Conservation (phyloP, 2,113 vertebrate species). For the Nannobrachium achirus region DNA sequence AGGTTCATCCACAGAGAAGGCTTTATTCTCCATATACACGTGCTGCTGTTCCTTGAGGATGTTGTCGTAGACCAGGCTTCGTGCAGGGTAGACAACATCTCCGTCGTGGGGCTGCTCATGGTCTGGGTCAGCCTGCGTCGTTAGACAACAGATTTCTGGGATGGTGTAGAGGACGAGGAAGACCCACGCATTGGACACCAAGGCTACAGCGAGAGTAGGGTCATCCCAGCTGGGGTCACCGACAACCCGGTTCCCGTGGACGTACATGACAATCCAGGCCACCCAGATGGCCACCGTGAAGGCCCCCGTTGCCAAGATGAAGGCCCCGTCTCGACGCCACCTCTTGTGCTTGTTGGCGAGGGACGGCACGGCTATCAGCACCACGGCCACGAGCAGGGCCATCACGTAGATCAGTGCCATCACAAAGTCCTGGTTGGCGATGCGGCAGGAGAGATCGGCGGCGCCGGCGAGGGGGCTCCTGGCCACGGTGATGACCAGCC, state of each 20-base stretch:
- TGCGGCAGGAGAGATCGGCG: slow-evolving; percentile 70
- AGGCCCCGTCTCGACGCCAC: slow-evolving; percentile 83
- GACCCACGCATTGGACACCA: slow-evolving; percentile 85
- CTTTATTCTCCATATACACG: slow-evolving; percentile 91
- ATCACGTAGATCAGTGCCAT: slow-evolving; percentile 92
- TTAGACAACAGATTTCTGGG: slow-evolving; percentile 87
- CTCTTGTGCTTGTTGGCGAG: slow-evolving; percentile 80
- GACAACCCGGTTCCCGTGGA: slow-evolving; percentile 77
- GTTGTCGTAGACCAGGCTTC: slow-evolving; percentile 87
- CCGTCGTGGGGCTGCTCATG: slow-evolving; percentile 79
- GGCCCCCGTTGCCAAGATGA: slow-evolving; percentile 82
- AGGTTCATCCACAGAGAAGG: slow-evolving; percentile 89
- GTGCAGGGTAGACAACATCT: slow-evolving; percentile 84
- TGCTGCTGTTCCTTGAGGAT: slow-evolving; percentile 87
- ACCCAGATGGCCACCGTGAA: slow-evolving; percentile 87
- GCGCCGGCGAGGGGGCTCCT: neutral
- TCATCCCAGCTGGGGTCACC: slow-evolving; percentile 84
- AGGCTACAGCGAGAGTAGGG: slow-evolving; percentile 88
- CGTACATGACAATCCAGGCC: slow-evolving; percentile 88
- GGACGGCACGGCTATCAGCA: slow-evolving; percentile 72
- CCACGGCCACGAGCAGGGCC: slow-evolving; percentile 81
- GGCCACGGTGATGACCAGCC: slow-evolving; percentile 87
- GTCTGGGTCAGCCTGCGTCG: slow-evolving; percentile 77
- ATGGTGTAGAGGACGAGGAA: slow-evolving; percentile 89
- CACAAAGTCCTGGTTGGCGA: slow-evolving; percentile 87